Conservation (phyloP, 2,888 invertebrate genomes). For the Drosophila siamana region DNA sequence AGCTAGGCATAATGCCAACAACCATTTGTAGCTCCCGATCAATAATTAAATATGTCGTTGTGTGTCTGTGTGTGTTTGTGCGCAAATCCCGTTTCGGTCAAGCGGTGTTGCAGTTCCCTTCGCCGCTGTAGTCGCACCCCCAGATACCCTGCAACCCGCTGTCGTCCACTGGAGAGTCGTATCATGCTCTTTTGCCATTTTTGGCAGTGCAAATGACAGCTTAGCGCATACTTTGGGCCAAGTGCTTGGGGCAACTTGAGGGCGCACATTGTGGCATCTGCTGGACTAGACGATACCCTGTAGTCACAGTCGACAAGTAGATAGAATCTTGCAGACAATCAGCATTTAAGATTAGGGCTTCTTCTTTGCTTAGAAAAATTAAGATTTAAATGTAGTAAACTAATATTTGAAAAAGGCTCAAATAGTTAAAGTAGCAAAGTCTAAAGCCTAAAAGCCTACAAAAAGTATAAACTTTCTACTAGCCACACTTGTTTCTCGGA, state of each 20-base stretch:
- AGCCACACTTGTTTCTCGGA: neutral
- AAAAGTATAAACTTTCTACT: too few species aligned
- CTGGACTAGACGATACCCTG: neutral
- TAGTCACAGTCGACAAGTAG: neutral
- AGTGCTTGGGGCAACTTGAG: too few species aligned
- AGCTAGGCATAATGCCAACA: constrained; percentile 18
- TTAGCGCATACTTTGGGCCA: too few species aligned
- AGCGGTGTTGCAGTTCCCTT: constrained; percentile 30
- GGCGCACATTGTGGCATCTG: too few species aligned
- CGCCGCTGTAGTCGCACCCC: neutral
- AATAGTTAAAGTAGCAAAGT: too few species aligned
- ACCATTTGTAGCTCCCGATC: constrained; percentile 37
- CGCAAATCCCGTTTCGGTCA: constrained; percentile 41
- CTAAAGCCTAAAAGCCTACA: too few species aligned
- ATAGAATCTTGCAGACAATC: too few species aligned
- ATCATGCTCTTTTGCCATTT: neutral
- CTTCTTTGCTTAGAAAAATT: too few species aligned
- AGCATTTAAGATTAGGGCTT: too few species aligned
- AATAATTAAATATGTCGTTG: constrained; percentile 25
- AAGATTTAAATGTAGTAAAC: too few species aligned
- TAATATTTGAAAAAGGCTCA: too few species aligned
- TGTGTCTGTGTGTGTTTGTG: neutral
- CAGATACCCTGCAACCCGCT: constrained; percentile 9
- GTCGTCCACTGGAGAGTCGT: neutral
- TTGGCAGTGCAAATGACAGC: neutral